Conservation (phyloP, 2,888 invertebrate species). For the Lumbricus terrestris region DNA sequence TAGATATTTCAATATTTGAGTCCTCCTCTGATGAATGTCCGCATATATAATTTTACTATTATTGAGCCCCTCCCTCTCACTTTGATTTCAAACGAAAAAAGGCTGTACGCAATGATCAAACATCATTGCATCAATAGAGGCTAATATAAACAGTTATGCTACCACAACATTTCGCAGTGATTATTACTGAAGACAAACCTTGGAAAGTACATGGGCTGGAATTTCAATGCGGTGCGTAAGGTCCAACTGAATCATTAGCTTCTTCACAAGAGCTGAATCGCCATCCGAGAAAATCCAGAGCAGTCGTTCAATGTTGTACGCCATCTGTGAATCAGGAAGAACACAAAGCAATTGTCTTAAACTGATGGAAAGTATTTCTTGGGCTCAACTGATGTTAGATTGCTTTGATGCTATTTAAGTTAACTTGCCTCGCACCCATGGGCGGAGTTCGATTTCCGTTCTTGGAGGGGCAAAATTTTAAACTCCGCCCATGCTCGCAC, state of each 20-base stretch:
- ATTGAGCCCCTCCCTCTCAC: too few relatives aligned
- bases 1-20: not conserved
- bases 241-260: slow-evolving; percentile 53
- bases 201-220: slow-evolving; percentile 44
- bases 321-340: slow-evolving; percentile 45
- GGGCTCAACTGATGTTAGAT: too few relatives aligned
- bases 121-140: not conserved
- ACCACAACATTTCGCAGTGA: not conserved
- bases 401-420: too few relatives aligned
- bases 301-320: slow-evolving; percentile 61
- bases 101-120: too few relatives aligned
- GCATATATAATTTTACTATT: too few relatives aligned
- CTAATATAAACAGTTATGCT: not conserved
- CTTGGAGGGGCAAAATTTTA: too few relatives aligned
- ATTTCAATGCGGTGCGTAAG: slow-evolving; percentile 40
- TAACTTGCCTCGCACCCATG: too few relatives aligned
- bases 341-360: not conserved
- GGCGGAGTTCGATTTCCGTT: too few relatives aligned
- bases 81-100: too few relatives aligned
- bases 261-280: slow-evolving; percentile 44
- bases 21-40: too few relatives aligned
- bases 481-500: too few relatives aligned
- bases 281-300: slow-evolving; percentile 54
- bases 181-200: slow-evolving; percentile 41
- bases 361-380: not conserved